These are phyloP conservation scores for Bos indicus DNA, from an alignment of 2,113 vertebrate genomes.

Conservation along the genomic window DNA sequence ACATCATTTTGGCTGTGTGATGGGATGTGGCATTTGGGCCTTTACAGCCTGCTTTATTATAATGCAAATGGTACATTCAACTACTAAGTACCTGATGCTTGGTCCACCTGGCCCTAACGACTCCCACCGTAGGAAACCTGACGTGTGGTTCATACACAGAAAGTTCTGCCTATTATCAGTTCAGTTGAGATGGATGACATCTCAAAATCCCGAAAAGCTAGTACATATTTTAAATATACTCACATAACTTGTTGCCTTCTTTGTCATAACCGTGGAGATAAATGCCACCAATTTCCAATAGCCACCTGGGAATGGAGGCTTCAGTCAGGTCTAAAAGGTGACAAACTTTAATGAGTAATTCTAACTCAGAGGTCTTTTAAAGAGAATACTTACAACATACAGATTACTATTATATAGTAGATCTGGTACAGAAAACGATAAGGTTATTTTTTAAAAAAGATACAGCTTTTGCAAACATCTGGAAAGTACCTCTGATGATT, in stretches of 20 bases:
- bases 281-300: slow-evolving; percentile 91
- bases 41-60: not conserved
- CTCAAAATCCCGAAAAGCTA: not conserved
- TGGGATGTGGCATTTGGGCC: not conserved
- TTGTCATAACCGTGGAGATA: slow-evolving; percentile 98
- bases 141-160: not conserved
- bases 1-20: not conserved
- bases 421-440: not conserved
- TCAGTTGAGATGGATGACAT: not conserved
- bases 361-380: not conserved
- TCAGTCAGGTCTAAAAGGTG: slow-evolving; percentile 90
- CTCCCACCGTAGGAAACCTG: not conserved
- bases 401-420: not conserved
- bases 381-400: not conserved
- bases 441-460: not conserved
- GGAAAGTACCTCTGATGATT: not conserved
- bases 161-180: not conserved
- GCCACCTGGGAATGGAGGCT: slow-evolving; percentile 90
- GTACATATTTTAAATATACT: slow-evolving; percentile 65
- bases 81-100: not conserved
- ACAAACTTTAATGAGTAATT: slow-evolving; percentile 42
- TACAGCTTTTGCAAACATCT: not conserved
- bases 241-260: slow-evolving; percentile 97
- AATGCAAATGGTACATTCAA: not conserved
- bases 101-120: not conserved